Evolutionary conservation across 2,113 vertebrate genomes (phyloP), one percentile per base, ranked within the genome.

Genomic region (Oxyruncus cristatus): DNA sequence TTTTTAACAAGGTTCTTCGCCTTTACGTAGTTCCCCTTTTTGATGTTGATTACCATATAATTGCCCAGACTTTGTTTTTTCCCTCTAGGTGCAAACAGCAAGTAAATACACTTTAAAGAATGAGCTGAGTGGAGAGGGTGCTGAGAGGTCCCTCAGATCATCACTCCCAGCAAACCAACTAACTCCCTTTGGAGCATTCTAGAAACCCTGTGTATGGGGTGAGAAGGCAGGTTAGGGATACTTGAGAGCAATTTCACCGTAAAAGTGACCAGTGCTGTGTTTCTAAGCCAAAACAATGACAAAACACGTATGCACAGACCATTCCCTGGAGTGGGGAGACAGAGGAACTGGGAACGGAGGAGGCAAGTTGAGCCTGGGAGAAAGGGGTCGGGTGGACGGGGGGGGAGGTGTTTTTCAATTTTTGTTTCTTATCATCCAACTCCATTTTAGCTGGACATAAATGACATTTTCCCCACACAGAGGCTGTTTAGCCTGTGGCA

Each of bases 21-120:
- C 65, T 89, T 88, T 88, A 85, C 65, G 41, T 61, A 68, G 58
- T n/a, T 75, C 62, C 23, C 6, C 21, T 82, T 93, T 96, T 90
- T 92, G 95, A 94, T 76, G 92, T 78, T 94, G 62, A 93, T 92
- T 85, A 90, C 85, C 71, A 90, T 93, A 79, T 82, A 93, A 93
- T 92, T 92, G 62, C 37, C 41, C 44, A 63, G 33, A 65, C 19
- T 58, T 77, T 4, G 2, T 27, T 59, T 83, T 84, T 65, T 47
- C n/a, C 85, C 58, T 88, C 24, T 61, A 72, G 81, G 49, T 82
- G 37, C 53, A 89, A 59, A 41, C 12, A 44, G 21, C 33, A 89
- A 61, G 39, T 56, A 93, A 95, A 94, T 52, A 87, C 30, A 53
- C 67, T 87, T 89, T 32, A 59, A 85, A 74, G 88, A 72, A 56